Base-by-base conservation (phyloP, 2,113 vertebrate genomes). In the Callospermophilus lateralis region DNA sequence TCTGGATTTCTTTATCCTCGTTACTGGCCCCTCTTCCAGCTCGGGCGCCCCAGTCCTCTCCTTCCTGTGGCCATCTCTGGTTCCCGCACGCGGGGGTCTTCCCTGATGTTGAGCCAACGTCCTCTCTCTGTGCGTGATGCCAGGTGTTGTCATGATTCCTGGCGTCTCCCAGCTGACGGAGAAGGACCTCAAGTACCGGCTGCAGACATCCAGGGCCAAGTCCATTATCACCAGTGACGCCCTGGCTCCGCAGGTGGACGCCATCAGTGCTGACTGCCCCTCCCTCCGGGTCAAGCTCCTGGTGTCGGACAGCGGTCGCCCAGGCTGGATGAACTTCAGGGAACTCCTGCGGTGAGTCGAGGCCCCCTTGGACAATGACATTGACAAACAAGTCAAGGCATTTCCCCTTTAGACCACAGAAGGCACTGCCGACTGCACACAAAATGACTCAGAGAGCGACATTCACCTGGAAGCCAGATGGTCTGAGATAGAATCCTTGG, bases 281-380 rank as follows among this genome's bases (percentile, higher is more conserved):
- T 97, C 90, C 73, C 97, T 99, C 65, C 97, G 98, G 97, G 97
- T 94, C 77, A 99, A 98, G 96, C 95, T 99, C 3, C 93, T 99
- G 1, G 98, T 99, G 91, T 99, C 99, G 3, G 68, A 97, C 81
- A 93, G 87, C 78, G 94, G 45, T 11, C 98, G 98, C 83, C 97
- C 98, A 0, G 99, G 99, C 7, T 99, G 99, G 99, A 85, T 98
- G 92, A 98, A 98, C 97, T 97, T 99, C 84, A 94, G 95, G 3
- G 97, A 98, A 42, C 96, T 98, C 6, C 98, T 97, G 88, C 93
- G 79, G 99, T 99, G 96, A 98, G 98, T 97, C 4, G 48, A 53
- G 32, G 58, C 2, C 81, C 9, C 81, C 73, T 4, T 24, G 68
- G 17, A 10, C 11, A 20, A 28, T 17, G 32, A 79, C 61, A 51